Evolutionary conservation across 2,888 invertebrate genomes (phyloP).

Genomic region (Dasypogon diadema): DNA sequence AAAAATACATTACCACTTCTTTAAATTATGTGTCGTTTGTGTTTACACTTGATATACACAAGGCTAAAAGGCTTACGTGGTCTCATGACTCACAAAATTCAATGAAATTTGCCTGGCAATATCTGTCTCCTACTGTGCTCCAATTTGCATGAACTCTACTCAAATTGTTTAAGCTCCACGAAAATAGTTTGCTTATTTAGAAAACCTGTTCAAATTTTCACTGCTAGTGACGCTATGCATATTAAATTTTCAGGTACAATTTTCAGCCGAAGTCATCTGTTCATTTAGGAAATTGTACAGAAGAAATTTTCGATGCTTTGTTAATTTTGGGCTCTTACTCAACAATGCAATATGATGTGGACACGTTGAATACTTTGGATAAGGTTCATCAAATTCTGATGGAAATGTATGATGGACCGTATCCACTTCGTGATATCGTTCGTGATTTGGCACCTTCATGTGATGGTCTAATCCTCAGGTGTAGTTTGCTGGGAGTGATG

Average conservation of each 20-base stretch:
- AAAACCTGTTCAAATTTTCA: no score
- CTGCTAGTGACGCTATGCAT: no score
- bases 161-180: no score
- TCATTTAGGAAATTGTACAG: background rate
- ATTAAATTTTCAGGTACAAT: background rate
- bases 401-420: slow-evolving; percentile 61
- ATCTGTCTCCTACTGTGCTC: no score
- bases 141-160: no score
- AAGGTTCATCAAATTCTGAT: slow-evolving; percentile 62
- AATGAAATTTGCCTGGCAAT: no score
- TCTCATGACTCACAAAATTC: no score
- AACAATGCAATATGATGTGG: slow-evolving; percentile 59
- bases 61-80: no score
- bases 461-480: slow-evolving; percentile 61
- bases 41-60: no score
- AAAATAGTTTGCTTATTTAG: no score
- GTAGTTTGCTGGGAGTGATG: slow-evolving; percentile 60
- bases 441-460: slow-evolving; percentile 62
- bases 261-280: background rate
- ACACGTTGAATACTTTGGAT: slow-evolving; percentile 56
- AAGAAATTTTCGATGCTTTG: slow-evolving; percentile 61
- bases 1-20: no score
- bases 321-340: slow-evolving; percentile 61
- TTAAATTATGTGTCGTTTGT: no score
- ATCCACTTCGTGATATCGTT: slow-evolving; percentile 63